Evolutionary conservation across 2,113 vertebrate species (phyloP).

Genomic region (Zosterops lateralis): DNA sequence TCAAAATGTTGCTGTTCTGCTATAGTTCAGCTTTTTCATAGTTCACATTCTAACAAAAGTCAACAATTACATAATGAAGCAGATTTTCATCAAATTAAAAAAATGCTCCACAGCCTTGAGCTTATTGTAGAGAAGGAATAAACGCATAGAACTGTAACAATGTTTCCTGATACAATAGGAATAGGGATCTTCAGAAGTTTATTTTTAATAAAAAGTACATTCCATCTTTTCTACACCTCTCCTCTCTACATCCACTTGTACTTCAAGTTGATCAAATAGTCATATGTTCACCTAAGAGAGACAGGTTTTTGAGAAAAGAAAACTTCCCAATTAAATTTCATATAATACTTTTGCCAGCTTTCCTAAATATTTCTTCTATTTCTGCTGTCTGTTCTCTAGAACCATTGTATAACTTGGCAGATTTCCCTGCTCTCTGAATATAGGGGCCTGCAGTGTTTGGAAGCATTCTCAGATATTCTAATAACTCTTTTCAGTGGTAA

Average conservation of each 20-base stretch:
- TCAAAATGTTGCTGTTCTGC: background rate
- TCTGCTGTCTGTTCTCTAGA: conserved; percentile 12
- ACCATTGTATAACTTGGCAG: background rate
- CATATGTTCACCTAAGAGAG: background rate
- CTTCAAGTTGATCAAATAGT: conserved; percentile 37
- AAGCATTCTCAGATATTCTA: background rate
- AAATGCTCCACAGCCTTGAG: background rate
- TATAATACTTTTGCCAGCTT: conserved; percentile 1
- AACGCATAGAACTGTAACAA: background rate
- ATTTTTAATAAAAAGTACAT: background rate
- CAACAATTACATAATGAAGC: background rate
- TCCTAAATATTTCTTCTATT: background rate
- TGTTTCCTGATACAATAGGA: background rate
- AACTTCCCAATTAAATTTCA: background rate
- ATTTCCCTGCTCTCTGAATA: background rate
- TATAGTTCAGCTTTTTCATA: background rate
- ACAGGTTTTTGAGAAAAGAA: background rate
- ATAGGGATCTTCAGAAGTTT: background rate
- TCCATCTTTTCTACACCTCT: background rate
- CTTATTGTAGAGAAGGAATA: background rate
- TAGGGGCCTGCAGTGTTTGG: background rate
- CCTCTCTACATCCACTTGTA: background rate
- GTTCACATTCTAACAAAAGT: background rate
- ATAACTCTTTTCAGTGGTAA: background rate
- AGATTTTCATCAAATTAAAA: background rate